Base-by-base conservation (phyloP, 2,113 vertebrate species). In the Calyptommatus sinebrachiatus region DNA sequence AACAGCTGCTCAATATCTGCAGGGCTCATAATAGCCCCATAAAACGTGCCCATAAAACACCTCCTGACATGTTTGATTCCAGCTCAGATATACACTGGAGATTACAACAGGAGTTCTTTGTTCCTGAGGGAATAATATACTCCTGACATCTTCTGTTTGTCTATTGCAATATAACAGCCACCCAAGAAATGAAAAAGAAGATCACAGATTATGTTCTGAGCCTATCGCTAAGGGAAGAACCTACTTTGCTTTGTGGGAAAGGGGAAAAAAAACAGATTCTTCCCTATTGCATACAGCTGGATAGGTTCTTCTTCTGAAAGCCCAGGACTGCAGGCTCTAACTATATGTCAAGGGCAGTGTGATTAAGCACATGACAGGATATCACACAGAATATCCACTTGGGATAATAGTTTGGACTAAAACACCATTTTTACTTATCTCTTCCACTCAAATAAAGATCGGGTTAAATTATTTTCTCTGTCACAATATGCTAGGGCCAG, bases 1-100 rank as follows among this genome's bases (percentile, higher is more conserved):
- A 90, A 85, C 92, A 90, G 89, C 88, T 92, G 90, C 81, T 77
- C 63, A 91, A 87, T 91, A 94, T 89, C 91, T 92, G 89, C 80
- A 65, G 21, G 82, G 78, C 82, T 89, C 82, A 73, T 74, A 76
- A 78, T 74, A 82, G 60, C 48, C 75, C 72, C 73, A 73, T 83
- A 78, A 87, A 86, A 82, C 69, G 81, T 66, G 75, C 84, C 83
- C 69, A 77, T 88, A 88, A 87, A 90, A 86, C 76, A 84, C 72
- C 81, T 86, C 81, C 62, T n/a, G 70, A 76, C 73, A 70, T 81
- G 79, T 62, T 53, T 76, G 73, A 70, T 70, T 68, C 71, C 63
- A 78, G 70, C 45, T 72, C 48, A 61, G 63, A 69, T 68, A 61
- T 29, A 60, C 26, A 7, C 48, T 26, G 29, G 69, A 68, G 14